phyloP scores from a whole-genome alignment of 2,113 vertebrate species.

The Tetrax tetrax region DNA sequence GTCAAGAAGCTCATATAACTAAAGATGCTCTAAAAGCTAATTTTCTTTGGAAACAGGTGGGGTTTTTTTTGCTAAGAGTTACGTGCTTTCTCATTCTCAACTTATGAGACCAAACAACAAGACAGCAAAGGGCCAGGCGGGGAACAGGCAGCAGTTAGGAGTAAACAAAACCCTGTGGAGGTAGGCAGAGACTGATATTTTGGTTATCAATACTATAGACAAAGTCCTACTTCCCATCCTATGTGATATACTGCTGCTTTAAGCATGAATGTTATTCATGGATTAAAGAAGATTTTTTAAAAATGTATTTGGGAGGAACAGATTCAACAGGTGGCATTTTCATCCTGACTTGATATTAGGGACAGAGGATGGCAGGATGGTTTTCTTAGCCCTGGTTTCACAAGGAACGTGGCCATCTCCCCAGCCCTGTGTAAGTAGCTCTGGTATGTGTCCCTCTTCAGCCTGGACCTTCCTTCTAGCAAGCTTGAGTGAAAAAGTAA shows the following conservation, averaged over 20 bases:
- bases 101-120: rapidly evolving
- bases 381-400: background rate
- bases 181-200: background rate
- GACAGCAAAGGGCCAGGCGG: rapidly evolving
- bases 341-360: background rate
- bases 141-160: background rate
- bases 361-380: background rate
- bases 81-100: background rate
- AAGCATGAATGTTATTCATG: background rate
- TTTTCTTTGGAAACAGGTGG: background rate
- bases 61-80: background rate
- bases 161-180: background rate
- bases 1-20: background rate
- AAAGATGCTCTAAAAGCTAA: background rate
- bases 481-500: background rate
- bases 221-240: background rate
- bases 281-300: background rate
- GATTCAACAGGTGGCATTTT: background rate
- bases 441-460: rapidly evolving
- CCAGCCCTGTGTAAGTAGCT: background rate
- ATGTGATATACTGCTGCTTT: background rate
- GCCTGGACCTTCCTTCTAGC: background rate
- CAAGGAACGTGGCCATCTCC: background rate
- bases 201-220: background rate
- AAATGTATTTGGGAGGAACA: background rate